A percentile compares a stretch with the other conserved stretches of the same genome.
phyloP scores from a whole-genome alignment of 1,140 invertebrate genomes.

The Trissolcus basalis region DNA sequence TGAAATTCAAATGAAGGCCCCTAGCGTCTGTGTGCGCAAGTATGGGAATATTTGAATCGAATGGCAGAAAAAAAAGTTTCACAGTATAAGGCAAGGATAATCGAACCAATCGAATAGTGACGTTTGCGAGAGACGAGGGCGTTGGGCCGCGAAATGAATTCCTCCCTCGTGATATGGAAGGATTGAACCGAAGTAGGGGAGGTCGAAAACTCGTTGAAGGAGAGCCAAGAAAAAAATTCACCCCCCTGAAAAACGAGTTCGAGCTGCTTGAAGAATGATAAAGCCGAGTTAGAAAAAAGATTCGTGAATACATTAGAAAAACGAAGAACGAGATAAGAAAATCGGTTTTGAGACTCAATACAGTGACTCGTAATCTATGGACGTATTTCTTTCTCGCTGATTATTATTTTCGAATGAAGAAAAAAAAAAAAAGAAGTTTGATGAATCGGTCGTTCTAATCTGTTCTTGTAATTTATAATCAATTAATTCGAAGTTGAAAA shows the following conservation, averaged over 20 bases:
- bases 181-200: constrained; percentile 44
- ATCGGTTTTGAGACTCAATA: constrained; percentile 43
- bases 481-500: no score
- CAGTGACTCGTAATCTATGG: constrained; percentile 46
- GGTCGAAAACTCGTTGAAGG: constrained; percentile 41
- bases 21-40: no score
- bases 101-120: constrained; percentile 71
- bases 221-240: constrained; percentile 53
- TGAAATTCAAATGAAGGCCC: no score
- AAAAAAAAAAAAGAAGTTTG: no score
- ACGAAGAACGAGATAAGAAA: constrained; percentile 51
- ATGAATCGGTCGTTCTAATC: no score
- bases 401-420: no score
- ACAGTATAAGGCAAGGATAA: constrained; percentile 69
- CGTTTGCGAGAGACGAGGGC: constrained; percentile 66
- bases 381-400: no score
- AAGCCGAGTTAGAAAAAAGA: constrained; percentile 69
- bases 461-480: no score
- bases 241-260: constrained; percentile 54
- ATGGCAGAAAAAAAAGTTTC: constrained; percentile 39
- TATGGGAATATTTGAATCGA: no score
- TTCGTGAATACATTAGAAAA: constrained; percentile 73
- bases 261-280: constrained; percentile 69
- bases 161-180: constrained; percentile 57
- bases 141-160: constrained; percentile 73